A percentile compares a stretch with the other conserved stretches of the same genome.
Conservation (phyloP, 1,140 invertebrate species). For the Diuraphis noxia region DNA sequence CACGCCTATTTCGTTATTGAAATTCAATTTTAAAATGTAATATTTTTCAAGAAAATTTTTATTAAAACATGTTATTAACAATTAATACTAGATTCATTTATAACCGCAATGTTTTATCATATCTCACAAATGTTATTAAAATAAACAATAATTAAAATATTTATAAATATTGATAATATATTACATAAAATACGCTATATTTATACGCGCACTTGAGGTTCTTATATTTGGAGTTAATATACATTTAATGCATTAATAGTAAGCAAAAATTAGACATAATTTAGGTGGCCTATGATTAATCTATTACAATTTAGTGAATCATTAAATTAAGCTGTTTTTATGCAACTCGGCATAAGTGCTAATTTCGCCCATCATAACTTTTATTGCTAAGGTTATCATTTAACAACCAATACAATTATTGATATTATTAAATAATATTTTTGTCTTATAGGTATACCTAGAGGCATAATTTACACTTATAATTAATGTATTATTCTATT, state of each 20-base stretch:
- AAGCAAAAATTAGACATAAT: background rate
- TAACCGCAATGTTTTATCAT: background rate
- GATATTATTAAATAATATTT: background rate
- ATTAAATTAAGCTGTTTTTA: background rate
- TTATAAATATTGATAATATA: background rate
- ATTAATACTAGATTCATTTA: background rate
- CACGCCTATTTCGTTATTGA: background rate
- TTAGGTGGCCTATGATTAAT: background rate
- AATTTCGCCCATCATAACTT: background rate
- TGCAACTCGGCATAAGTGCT: background rate
- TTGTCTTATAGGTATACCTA: background rate
- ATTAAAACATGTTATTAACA: background rate
- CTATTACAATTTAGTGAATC: background rate
- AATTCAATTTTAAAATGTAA: background rate
- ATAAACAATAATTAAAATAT: background rate
- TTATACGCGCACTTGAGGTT: background rate
- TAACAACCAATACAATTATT: background rate
- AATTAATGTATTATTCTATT: background rate
- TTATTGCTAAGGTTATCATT: background rate
- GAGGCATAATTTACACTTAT: background rate
- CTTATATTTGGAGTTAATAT: background rate
- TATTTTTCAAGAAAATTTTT: background rate
- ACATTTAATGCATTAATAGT: background rate
- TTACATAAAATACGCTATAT: background rate
- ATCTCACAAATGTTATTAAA: background rate